Evolutionary conservation across 1,140 invertebrate species (phyloP), one percentile per base, ranked within the genome.

Genomic region (Nilaparvata lugens): DNA sequence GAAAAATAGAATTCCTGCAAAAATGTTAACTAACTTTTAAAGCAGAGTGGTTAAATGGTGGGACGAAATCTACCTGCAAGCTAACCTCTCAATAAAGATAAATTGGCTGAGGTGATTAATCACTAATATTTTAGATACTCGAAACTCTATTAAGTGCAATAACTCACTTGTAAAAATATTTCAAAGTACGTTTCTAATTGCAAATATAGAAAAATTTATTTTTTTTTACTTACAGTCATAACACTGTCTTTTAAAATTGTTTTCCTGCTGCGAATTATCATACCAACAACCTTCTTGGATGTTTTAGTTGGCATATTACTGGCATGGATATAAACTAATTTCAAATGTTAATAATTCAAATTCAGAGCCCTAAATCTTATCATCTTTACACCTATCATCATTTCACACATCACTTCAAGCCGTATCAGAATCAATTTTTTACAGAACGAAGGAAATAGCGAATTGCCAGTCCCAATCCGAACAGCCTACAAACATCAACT

Each of bases 191-290:
- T 19, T 9, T 43, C 23, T 21, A 38, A 9, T 16, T 62, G n/a
- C 35, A 40, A 19, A 16, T 9, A 42, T 13, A 54, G 19, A 62
- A 6, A 56, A 6, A 56, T 58, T 21, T 21, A 31, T 1, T 23
- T 0, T 43, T 16, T n/a, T n/a, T 16, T 65, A 75, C 78, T 77
- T 78, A 86, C 84, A 72, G 83, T 85, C 68, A 86, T 83, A 62
- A 85, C 82, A 66, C 81, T 83, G 76, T 86, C 84, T 76, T 87
- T 86, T 66, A 81, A 79, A 66, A 86, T 84, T 69, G 82, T 79
- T 72, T 84, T 85, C 71, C 84, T 78, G 71, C 82, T 85, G 69
- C 84, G 77, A 71, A 86, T 84, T 66, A 87, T 84, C 77, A 87
- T 84, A 64, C 83, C 82, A 64, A 78, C 78, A 66, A 80, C 76